Conservation (phyloP, 2,888 invertebrate genomes). For the Dasysyrphus albostriatus region DNA sequence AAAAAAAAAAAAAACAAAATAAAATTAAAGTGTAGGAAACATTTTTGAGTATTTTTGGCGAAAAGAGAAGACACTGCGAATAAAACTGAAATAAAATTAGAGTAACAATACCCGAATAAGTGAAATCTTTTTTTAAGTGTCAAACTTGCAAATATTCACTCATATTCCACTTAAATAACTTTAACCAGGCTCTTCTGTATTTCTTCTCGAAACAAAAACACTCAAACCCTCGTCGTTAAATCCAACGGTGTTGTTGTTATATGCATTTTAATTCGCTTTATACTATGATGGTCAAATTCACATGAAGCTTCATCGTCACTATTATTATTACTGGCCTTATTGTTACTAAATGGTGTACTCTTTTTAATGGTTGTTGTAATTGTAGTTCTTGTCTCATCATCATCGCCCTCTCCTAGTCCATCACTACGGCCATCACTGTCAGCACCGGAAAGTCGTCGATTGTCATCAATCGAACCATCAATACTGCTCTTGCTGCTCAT, state of each 20-base stretch:
- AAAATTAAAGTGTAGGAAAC: not conserved
- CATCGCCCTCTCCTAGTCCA: conserved; percentile 65
- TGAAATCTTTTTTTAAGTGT: not conserved
- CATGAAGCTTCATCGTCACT: conserved; percentile 85
- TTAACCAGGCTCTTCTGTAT: not conserved
- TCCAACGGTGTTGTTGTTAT: conserved; percentile 81
- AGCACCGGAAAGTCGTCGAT: conserved; percentile 75
- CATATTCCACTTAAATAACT: not conserved
- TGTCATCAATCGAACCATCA: conserved; percentile 77
- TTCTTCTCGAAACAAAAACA: not conserved
- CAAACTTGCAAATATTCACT: not conserved
- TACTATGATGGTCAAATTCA: conserved; percentile 83
- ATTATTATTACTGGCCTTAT: conserved; percentile 46
- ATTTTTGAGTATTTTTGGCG: conserved; percentile 23
- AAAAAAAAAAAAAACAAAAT: not conserved
- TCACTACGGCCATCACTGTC: conserved; percentile 77
- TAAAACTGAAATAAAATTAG: not conserved
- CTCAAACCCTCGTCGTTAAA: conserved; percentile 88
- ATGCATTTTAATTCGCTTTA: conserved; percentile 85
- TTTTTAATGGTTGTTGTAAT: conserved; percentile 77
- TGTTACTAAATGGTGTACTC: conserved; percentile 67
- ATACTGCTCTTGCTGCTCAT: conserved; percentile 79
- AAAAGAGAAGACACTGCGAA: not conserved
- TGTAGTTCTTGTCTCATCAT: conserved; percentile 77
- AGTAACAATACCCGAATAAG: not conserved